phyloP scores from a whole-genome alignment of 2,797 vertebrate genomes.

The Danio aesculapii region DNA sequence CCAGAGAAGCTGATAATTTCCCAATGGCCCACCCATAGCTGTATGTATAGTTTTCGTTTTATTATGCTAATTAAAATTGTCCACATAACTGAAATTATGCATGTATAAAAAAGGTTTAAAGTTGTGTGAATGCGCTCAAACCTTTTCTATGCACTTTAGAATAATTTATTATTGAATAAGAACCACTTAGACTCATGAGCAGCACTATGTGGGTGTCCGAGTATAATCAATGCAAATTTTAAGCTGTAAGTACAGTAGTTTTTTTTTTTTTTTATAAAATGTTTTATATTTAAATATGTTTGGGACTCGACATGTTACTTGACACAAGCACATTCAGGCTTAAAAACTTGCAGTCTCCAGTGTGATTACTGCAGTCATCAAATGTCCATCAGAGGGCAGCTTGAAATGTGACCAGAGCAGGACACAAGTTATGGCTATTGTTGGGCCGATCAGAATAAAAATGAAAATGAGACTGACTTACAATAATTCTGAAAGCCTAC shows the following conservation, averaged over 20 bases:
- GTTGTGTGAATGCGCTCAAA: too few species aligned
- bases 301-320: constrained; percentile 24
- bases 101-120: too few species aligned
- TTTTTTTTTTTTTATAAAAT: not conserved
- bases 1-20: too few species aligned
- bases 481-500: constrained; percentile 67
- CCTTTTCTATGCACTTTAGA: not conserved
- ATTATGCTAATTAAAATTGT: too few species aligned
- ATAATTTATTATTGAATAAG: not conserved
- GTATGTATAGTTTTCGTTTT: too few species aligned
- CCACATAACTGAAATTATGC: too few species aligned
- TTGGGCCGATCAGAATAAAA: constrained; percentile 55
- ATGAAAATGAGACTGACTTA: constrained; percentile 60
- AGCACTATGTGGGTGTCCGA: constrained; percentile 1
- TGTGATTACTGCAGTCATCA: constrained; percentile 47
- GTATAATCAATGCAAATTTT: not conserved
- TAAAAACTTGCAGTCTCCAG: not conserved
- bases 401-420: constrained; percentile 30
- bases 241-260: not conserved
- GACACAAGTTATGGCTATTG: constrained; percentile 45
- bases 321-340: constrained; percentile 11
- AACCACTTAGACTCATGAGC: not conserved
- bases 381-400: constrained; percentile 20
- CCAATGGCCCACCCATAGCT: too few species aligned
- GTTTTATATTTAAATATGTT: constrained; percentile 12